Percentiles rank a stretch among this genome's conserved stretches.
These are phyloP conservation scores for Apamea crenata DNA, from an alignment of 2,888 invertebrate species.

Conservation along the genomic window DNA sequence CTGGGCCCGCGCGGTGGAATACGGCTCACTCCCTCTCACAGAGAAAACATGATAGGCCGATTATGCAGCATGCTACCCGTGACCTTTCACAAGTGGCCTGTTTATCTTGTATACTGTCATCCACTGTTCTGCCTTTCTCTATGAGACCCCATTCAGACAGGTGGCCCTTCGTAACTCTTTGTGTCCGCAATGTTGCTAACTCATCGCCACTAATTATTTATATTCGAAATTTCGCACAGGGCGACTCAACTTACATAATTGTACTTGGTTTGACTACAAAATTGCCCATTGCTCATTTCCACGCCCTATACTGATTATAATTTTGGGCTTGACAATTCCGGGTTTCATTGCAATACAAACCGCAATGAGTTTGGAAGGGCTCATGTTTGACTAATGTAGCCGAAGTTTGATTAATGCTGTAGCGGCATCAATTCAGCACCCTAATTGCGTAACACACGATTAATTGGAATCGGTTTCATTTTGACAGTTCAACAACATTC, in stretches of 20 bases:
- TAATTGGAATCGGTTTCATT: too few species aligned
- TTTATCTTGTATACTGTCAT: not conserved
- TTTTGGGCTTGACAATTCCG: not conserved
- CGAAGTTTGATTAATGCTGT: not conserved
- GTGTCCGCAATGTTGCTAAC: not conserved
- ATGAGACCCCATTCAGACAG: not conserved
- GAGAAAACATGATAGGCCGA: not conserved
- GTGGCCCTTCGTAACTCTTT: not conserved
- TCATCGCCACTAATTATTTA: slow-evolving; percentile 23
- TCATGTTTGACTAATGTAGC: not conserved
- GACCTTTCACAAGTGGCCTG: not conserved
- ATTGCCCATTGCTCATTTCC: not conserved
- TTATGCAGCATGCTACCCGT: not conserved
- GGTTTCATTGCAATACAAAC: not conserved
- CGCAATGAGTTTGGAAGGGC: not conserved
- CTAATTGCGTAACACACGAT: too few species aligned
- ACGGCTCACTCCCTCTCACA: too few species aligned
- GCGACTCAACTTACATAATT: not conserved
- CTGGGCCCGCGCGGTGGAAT: too few species aligned
- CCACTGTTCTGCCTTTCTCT: not conserved
- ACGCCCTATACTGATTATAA: not conserved
- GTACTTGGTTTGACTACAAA: slow-evolving; percentile 25
- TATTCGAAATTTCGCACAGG: slow-evolving; percentile 4
- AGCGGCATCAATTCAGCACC: too few species aligned
- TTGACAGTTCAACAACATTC: too few species aligned